phyloP scores from a whole-genome alignment of 2,888 invertebrate species.

The Cantharis rufa region DNA sequence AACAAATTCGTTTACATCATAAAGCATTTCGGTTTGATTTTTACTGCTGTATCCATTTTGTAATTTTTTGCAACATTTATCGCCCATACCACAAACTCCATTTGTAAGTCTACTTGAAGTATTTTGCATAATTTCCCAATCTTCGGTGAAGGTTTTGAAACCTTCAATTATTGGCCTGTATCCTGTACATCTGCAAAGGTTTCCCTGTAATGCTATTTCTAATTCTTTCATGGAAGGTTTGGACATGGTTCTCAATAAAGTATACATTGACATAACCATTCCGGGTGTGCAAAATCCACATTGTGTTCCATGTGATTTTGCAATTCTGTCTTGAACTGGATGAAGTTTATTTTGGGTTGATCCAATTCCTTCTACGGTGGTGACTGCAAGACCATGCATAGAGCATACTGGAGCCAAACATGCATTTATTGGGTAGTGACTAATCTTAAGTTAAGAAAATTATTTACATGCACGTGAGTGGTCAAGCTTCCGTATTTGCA shows the following conservation, averaged over 20 bases:
- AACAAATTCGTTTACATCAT: constrained; percentile 65
- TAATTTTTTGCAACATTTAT: constrained; percentile 65
- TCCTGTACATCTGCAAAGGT: constrained; percentile 90
- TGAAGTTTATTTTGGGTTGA: constrained; percentile 77
- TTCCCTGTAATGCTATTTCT: constrained; percentile 81
- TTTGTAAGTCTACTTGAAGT: constrained; percentile 36
- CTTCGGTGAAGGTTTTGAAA: constrained; percentile 81
- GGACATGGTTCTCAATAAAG: constrained; percentile 74
- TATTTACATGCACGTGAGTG: too few relatives aligned
- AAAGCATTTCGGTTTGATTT: constrained; percentile 57
- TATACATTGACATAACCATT: constrained; percentile 97
- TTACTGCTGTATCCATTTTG: constrained; percentile 18
- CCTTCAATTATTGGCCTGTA: constrained; percentile 93
- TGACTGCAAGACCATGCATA: constrained; percentile 86
- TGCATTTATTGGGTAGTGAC: constrained; percentile 85
- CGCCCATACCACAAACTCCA: constrained; percentile 63
- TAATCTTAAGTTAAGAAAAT: constrained; percentile 42
- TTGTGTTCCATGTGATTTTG: constrained; percentile 90
- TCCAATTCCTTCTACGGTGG: constrained; percentile 93
- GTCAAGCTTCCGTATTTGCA: too few relatives aligned
- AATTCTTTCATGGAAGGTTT: constrained; percentile 77
- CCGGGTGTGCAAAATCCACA: constrained; percentile 87
- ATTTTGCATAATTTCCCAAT: constrained; percentile 59
- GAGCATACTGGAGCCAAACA: constrained; percentile 89
- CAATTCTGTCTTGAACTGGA: constrained; percentile 85